A percentile compares a stretch with the other conserved stretches of the same genome.
Evolutionary conservation across 2,888 invertebrate genomes (phyloP).

Genomic region (Meteorus cinctellus): DNA sequence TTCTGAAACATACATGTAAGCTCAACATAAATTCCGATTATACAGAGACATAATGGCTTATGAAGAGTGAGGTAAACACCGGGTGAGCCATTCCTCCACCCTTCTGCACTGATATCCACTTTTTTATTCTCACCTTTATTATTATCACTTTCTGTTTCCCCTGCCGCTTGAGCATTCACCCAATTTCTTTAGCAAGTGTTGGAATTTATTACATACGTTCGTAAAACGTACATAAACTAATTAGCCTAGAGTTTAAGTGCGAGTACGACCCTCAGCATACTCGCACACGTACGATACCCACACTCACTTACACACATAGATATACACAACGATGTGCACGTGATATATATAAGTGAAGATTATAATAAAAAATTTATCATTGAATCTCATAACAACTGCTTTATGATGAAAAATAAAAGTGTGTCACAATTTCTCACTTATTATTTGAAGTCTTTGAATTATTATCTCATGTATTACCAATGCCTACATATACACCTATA

Average conservation of each 20-base stretch:
- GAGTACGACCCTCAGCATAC: background rate
- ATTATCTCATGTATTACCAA: background rate
- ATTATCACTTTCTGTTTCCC: background rate
- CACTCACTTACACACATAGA: background rate
- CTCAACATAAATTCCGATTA: too few relatives aligned
- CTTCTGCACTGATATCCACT: background rate
- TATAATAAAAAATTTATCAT: constrained; percentile 17
- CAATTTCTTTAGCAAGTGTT: constrained; percentile 2
- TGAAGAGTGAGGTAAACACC: too few relatives aligned
- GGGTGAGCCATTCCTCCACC: background rate
- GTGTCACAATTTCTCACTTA: background rate
- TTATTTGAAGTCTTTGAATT: background rate
- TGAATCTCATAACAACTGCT: background rate
- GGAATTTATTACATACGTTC: constrained; percentile 5
- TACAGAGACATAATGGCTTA: too few relatives aligned
- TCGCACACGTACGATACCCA: background rate
- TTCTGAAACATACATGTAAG: too few relatives aligned
- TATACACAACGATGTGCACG: background rate
- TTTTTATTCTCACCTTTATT: background rate
- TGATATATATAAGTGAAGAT: background rate
- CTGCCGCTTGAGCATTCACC: background rate
- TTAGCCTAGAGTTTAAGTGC: constrained; percentile 8
- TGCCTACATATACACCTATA: background rate
- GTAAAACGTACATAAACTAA: constrained; percentile 13
- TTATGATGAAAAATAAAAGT: background rate